A percentile compares a stretch with the other conserved stretches of the same genome.
Evolutionary conservation across 2,113 vertebrate species (phyloP).

Genomic region (Cettia cetti): DNA sequence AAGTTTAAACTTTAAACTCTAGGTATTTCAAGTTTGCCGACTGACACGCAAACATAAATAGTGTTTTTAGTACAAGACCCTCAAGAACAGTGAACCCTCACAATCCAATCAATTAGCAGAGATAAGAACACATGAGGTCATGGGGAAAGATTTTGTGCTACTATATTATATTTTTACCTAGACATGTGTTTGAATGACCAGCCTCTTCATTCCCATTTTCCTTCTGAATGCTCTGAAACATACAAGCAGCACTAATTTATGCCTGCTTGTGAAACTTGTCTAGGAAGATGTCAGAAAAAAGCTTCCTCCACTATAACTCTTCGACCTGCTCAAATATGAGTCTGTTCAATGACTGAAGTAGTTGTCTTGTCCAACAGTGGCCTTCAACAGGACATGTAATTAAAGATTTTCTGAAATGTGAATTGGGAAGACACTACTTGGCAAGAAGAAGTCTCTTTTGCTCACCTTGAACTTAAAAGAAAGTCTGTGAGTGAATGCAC

Average conservation of each 20-base stretch:
- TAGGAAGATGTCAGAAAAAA: not conserved
- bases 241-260: not conserved
- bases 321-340: not conserved
- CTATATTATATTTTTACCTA: not conserved
- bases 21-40: not conserved
- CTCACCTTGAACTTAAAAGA: not conserved
- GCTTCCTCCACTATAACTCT: not conserved
- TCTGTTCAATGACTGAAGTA: fast-evolving
- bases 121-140: not conserved
- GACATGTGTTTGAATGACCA: not conserved
- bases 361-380: not conserved
- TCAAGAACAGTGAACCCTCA: not conserved
- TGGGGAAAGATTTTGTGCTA: not conserved
- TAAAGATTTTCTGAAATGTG: not conserved
- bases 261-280: not conserved
- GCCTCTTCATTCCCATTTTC: not conserved
- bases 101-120: not conserved
- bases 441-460: not conserved
- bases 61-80: not conserved
- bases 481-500: not conserved
- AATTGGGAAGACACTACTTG: not conserved
- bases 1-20: not conserved
- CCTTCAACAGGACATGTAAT: not conserved
- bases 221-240: not conserved
- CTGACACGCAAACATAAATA: not conserved